These are phyloP conservation scores for Amphiprion clarkii DNA, from an alignment of 2,797 vertebrate species.

Conservation along the genomic window DNA sequence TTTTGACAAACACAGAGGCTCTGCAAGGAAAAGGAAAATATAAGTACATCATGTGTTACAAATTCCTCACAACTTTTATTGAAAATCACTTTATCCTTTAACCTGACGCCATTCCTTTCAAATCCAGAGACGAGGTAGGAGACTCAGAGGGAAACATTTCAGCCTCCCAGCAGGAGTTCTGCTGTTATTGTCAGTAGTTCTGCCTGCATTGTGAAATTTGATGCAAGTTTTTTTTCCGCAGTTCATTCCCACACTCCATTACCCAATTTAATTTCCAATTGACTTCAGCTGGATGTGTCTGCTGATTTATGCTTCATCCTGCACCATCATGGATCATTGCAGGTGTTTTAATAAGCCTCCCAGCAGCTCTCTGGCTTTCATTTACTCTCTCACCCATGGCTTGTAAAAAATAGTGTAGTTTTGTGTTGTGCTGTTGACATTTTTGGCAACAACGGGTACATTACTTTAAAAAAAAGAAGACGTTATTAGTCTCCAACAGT, in stretches of 20 bases:
- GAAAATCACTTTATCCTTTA: background rate
- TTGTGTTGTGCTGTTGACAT: slow-evolving; percentile 30
- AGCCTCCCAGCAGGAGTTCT: slow-evolving; percentile 53
- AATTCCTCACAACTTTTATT: slow-evolving; percentile 13
- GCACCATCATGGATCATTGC: slow-evolving; percentile 71
- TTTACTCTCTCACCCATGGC: slow-evolving; percentile 31
- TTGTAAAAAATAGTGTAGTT: slow-evolving; percentile 30
- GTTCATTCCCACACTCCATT: slow-evolving; percentile 72
- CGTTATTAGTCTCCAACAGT: slow-evolving; percentile 22
- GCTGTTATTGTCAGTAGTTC: slow-evolving; percentile 48
- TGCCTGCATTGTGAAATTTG: slow-evolving; percentile 54
- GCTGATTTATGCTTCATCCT: slow-evolving; percentile 69
- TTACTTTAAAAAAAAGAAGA: background rate
- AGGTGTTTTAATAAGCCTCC: slow-evolving; percentile 57
- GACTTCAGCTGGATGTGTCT: slow-evolving; percentile 54
- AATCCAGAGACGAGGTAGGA: slow-evolving; percentile 34
- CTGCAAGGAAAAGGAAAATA: background rate
- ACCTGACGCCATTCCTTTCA: slow-evolving; percentile 7
- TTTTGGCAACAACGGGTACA: slow-evolving; percentile 8
- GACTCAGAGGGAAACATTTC: slow-evolving; percentile 40
- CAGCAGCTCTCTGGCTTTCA: slow-evolving; percentile 31
- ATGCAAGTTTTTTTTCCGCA: slow-evolving; percentile 49
- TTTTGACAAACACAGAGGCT: background rate
- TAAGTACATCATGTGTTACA: background rate
- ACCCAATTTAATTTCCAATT: slow-evolving; percentile 74